These are phyloP conservation scores for Amblyraja radiata DNA, from an alignment of 2,797 vertebrate species.

Conservation along the genomic window DNA sequence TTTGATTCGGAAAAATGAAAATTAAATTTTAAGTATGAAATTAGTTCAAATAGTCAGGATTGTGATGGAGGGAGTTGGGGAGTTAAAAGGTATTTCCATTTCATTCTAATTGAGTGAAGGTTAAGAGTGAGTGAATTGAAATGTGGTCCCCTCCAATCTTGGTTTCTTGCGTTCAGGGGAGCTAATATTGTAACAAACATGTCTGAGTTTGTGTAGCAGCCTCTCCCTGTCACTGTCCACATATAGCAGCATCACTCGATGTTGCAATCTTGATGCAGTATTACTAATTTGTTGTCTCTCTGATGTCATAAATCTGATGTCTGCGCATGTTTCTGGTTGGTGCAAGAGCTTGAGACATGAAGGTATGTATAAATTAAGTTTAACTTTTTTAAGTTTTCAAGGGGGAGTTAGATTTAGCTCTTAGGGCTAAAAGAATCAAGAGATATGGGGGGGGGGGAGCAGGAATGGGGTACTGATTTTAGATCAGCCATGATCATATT, in stretches of 20 bases:
- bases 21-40: too few species aligned
- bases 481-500: too few species aligned
- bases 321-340: not conserved
- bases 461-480: too few species aligned
- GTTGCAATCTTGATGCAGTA: not conserved
- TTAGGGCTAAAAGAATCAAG: too few species aligned
- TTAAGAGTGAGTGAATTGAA: not conserved
- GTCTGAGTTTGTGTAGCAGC: not conserved
- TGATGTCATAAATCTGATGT: conserved; percentile 20
- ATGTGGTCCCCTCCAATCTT: not conserved
- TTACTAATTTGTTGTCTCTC: conserved; percentile 18
- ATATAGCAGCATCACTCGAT: not conserved
- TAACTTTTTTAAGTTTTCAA: not conserved
- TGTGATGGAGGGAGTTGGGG: too few species aligned
- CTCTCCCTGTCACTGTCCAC: not conserved
- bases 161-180: not conserved
- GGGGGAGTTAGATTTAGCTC: too few species aligned
- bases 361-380: not conserved
- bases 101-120: too few species aligned
- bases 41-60: too few species aligned
- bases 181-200: not conserved
- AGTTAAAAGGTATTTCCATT: too few species aligned
- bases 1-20: too few species aligned
- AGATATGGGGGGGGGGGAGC: too few species aligned
- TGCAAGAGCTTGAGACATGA: not conserved